Conservation (phyloP, 2,797 vertebrate species). For the Otus scops region DNA sequence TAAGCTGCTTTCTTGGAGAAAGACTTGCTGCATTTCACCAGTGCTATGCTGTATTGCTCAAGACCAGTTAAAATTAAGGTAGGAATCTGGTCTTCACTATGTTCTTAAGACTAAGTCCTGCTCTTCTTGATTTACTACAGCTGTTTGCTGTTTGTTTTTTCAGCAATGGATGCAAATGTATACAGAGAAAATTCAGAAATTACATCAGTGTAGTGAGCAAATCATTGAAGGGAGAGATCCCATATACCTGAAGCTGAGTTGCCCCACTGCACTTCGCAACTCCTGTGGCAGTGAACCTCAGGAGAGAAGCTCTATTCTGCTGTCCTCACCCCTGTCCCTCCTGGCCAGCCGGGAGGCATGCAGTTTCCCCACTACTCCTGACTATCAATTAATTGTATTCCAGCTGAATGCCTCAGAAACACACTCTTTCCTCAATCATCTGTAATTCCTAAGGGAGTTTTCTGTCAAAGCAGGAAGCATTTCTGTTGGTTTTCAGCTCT, state of each 20-base stretch:
- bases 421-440: too few relatives aligned
- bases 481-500: background rate
- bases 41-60: background rate
- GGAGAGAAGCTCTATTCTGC: background rate
- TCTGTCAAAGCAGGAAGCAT: background rate
- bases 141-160: background rate
- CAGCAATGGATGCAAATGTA: background rate
- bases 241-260: too few relatives aligned
- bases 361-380: background rate
- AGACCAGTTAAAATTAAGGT: background rate
- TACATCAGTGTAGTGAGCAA: background rate
- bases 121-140: background rate
- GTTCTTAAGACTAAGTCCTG: background rate
- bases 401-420: background rate
- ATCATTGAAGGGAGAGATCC: background rate
- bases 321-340: background rate
- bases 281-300: background rate
- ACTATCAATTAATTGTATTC: background rate
- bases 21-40: background rate
- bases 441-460: background rate
- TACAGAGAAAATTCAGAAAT: background rate
- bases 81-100: background rate
- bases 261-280: accelerated
- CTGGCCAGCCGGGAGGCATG: background rate
- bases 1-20: background rate